Conservation (phyloP, 1,140 invertebrate species). For the Cotesia vestalis region DNA sequence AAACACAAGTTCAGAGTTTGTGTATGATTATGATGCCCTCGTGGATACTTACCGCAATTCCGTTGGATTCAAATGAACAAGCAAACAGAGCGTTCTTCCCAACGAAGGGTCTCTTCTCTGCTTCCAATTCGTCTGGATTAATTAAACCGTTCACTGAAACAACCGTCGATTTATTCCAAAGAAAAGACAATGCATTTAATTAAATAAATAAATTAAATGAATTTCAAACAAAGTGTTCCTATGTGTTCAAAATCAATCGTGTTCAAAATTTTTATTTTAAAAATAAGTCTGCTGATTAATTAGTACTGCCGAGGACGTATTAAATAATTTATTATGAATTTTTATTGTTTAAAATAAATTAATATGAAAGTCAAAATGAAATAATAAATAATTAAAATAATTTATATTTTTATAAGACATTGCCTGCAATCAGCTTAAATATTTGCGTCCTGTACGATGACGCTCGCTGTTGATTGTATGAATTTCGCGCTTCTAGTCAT, state of each 20-base stretch:
- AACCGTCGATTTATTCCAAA: neutral
- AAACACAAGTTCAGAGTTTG: neutral
- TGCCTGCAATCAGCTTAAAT: slow-evolving; percentile 27
- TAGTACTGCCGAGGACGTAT: neutral
- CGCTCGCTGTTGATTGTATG: slow-evolving; percentile 51
- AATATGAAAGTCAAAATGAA: neutral
- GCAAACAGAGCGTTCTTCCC: slow-evolving; percentile 1
- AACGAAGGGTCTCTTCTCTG: neutral
- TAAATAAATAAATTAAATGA: neutral
- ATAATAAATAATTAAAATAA: slow-evolving; percentile 58
- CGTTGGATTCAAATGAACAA: neutral
- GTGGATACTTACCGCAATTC: neutral
- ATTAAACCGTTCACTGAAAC: no score
- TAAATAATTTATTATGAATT: neutral
- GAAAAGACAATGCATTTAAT: slow-evolving; percentile 1
- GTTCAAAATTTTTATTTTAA: neutral
- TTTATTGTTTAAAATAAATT: neutral
- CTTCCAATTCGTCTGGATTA: neutral
- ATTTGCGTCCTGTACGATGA: slow-evolving; percentile 44
- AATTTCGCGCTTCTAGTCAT: slow-evolving; percentile 52
- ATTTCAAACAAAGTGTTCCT: neutral
- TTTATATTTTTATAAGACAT: slow-evolving; percentile 55
- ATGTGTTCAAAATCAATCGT: slow-evolving; percentile 6
- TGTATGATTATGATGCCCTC: slow-evolving; percentile 6
- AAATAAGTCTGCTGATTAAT: no score